Conservation (phyloP, 2,113 vertebrate genomes). For the Asarcornis scutulata region DNA sequence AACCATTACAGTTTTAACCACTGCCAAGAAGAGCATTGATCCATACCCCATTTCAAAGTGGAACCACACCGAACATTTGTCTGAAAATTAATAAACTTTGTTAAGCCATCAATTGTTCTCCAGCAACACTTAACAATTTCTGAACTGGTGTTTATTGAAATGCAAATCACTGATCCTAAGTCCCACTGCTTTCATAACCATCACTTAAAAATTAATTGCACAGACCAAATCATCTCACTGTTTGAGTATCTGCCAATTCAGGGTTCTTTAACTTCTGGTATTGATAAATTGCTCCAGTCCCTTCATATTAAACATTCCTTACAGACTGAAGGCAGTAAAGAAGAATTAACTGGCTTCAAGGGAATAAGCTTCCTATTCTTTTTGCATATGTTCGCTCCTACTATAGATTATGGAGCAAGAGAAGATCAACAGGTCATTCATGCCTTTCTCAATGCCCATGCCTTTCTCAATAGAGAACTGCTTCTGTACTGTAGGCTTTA, state of each 20-base stretch:
- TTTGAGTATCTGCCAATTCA: constrained; percentile 25
- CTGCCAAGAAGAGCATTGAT: neutral
- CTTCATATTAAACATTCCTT: neutral
- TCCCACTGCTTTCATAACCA: constrained; percentile 39
- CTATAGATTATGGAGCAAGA: neutral
- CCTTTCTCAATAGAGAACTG: neutral
- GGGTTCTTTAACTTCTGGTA: constrained; percentile 30
- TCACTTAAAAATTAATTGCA: constrained; percentile 57
- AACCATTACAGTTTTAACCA: neutral
- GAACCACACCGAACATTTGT: neutral
- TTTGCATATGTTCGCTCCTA: neutral
- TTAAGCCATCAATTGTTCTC: constrained; percentile 19
- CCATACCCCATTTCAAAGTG: neutral
- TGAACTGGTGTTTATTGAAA: constrained; percentile 30
- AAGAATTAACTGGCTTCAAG: neutral
- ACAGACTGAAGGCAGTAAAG: neutral
- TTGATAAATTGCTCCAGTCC: constrained; percentile 15
- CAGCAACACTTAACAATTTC: constrained; percentile 23
- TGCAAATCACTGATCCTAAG: constrained; percentile 29
- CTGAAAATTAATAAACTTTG: constrained; percentile 47
- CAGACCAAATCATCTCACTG: constrained; percentile 38
- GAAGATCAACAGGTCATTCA: neutral
- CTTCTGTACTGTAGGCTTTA: neutral
- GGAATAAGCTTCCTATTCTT: neutral
- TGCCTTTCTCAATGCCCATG: neutral